phyloP scores from a whole-genome alignment of 92 coral and sea anemone genomes.

The Siderastrea siderea region DNA sequence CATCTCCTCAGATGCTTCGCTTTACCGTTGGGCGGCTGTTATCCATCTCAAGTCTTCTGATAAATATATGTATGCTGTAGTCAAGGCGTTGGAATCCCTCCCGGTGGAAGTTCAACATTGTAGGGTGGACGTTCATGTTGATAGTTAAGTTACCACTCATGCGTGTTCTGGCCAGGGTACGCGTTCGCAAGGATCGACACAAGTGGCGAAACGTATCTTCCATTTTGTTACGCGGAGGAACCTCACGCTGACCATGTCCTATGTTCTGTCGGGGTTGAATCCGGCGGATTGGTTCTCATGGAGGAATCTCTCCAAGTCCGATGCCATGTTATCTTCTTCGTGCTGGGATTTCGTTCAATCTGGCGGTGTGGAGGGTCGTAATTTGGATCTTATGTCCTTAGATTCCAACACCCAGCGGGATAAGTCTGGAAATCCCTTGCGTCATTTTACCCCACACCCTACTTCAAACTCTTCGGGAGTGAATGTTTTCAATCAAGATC shows the following conservation, averaged over 20 bases:
- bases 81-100: not conserved
- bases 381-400: slow-evolving; percentile 20
- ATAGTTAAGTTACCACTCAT: not conserved
- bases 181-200: not conserved
- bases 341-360: slow-evolving; percentile 11
- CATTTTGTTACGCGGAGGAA: not conserved
- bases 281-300: slow-evolving; percentile 1
- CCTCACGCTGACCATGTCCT: slow-evolving; percentile 1
- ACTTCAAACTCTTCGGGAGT: not conserved
- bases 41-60: slow-evolving; percentile 33
- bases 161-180: slow-evolving; percentile 1
- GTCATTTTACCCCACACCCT: not conserved
- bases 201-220: slow-evolving; percentile 20
- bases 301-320: not conserved
- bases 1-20: slow-evolving; percentile 49
- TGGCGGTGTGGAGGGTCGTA: not conserved
- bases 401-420: slow-evolving; percentile 18
- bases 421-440: not conserved
- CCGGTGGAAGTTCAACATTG: not conserved
- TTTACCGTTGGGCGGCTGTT: slow-evolving; percentile 26
- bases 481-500: slow-evolving; percentile 1
- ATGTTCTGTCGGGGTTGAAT: slow-evolving; percentile 14
- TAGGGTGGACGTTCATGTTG: slow-evolving; percentile 19
- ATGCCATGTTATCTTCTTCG: not conserved
- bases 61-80: slow-evolving; percentile 22